Base-by-base conservation (phyloP, 2,113 vertebrate species). In the Probosciger aterrimus region DNA sequence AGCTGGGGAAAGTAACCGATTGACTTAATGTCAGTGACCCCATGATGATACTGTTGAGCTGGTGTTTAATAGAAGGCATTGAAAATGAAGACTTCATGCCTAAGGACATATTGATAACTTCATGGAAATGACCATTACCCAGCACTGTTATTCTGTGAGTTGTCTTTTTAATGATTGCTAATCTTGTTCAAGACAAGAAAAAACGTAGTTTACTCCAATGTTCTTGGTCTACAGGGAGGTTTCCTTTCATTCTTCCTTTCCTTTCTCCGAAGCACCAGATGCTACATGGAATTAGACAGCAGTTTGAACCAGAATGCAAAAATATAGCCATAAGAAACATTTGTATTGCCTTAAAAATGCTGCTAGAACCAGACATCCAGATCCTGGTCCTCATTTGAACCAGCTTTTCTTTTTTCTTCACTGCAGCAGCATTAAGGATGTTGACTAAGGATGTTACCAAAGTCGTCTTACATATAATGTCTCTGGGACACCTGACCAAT, bases 201-300 rank as follows among this genome's bases (percentile, higher is more conserved):
- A 88, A 68, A 18, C 47, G 69, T 52, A 78, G 19, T 47, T 82
- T 90, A 73, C 47, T 86, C 83, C 68, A 74, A 83, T 49, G 44
- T 35, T 71, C 76, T 84, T 35, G 27, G 50, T 93, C 90, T 88
- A 57, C 30, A 52, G 82, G 88, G 82, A 96, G 76, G 73, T 88
- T 94, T 96, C 46, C 60, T 90, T 92, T 93, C 30, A 24, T 86
- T 92, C 71, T 88, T 94, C 62, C 18, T 64, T 94, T 81, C 73
- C 64, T 93, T 76, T 25, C 52, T 69, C 67, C 62, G 71, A 91
- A 93, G 69, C 44, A 90, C 82, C 94, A 96, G 90, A 90, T 94
- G 82, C 73, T 83, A 95, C 52, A 84, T 88, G 90, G 53, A 65
- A 93, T 89, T 90, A 95, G 90, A 90, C 33, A 90, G 76, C 65